These are phyloP conservation scores for Trichogramma pretiosum DNA, from an alignment of 1,140 invertebrate genomes.

Conservation along the genomic window DNA sequence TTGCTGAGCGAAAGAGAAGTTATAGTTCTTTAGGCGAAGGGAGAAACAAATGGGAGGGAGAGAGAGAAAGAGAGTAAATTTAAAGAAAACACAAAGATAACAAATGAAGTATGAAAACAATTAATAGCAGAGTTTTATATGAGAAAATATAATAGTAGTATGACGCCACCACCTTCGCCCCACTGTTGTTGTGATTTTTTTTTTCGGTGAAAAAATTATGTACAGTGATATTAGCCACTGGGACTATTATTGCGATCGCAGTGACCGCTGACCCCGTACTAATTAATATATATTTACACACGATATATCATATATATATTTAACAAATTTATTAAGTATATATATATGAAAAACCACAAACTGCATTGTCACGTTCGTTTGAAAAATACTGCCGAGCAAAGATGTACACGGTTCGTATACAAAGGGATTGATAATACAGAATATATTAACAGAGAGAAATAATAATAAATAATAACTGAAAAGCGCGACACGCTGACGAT, in stretches of 20 bases:
- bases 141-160: too few relatives aligned
- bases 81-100: too few relatives aligned
- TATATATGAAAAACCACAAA: conserved; percentile 36
- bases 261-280: conserved; percentile 46
- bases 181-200: conserved; percentile 44
- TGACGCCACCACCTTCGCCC: conserved; percentile 40
- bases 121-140: too few relatives aligned
- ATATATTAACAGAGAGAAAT: too few relatives aligned
- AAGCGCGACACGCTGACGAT: conserved; percentile 38
- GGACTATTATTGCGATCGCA: conserved; percentile 44
- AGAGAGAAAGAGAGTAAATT: too few relatives aligned
- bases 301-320: conserved; percentile 13
- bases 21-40: too few relatives aligned
- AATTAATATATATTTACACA: conserved; percentile 25
- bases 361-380: conserved; percentile 47
- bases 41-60: too few relatives aligned
- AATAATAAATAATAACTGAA: too few relatives aligned
- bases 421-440: conserved; percentile 22
- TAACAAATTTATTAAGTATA: conserved; percentile 13
- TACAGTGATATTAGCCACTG: conserved; percentile 48
- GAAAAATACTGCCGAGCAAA: conserved; percentile 40
- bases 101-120: too few relatives aligned
- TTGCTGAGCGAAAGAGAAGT: too few relatives aligned
- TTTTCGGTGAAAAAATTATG: conserved; percentile 21
- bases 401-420: conserved; percentile 14